Base-by-base conservation (phyloP, 2,797 vertebrate species). In the Thaleichthys pacificus region DNA sequence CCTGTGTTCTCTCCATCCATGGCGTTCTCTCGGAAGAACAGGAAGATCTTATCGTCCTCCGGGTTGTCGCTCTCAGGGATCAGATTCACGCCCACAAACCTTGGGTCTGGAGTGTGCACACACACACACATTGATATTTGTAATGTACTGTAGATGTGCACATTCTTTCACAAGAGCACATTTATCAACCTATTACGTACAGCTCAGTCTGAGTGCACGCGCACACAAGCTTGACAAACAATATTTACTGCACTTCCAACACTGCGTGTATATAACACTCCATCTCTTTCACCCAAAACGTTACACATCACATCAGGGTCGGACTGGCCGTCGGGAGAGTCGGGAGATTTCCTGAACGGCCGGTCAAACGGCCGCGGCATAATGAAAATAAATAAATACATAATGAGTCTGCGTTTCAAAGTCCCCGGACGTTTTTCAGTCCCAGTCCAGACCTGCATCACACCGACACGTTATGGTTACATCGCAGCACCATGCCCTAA, bases 1-100 rank as follows among this genome's bases (percentile, higher is more conserved):
- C 97, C 97, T 12, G 94, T 94, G 90, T 98, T 95, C 77, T 99
- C 97, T 49, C 97, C 98, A 61, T 99, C 98, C 86, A 99, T 97
- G 22, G 97, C 97, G 30, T 95, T 99, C 92, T 99, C 98, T 72
- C 97, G 95, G 88, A 99, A 99, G 91, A 99, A 99, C 84, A 98
- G 95, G 88, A 98, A 99, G 76, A 99, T 93, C 93, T 99, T 99
- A 85, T 99, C 97, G 70, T 99, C 98, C 85, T 99, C 98, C 6
- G 95, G 96, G 78, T 99, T 99, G 90, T 99, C 97, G 0, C 96
- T 99, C 82, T 99, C 97, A 4, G 97, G 96, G 79, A 99, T 96
- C 86, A 97, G 89, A 85, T 96, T 92, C 4, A 95, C 94, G 51
- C 95, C 88, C 32, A 99, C 78, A 75, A 99, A 99, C 80, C 95